phyloP scores from a whole-genome alignment of 2,113 vertebrate genomes.

The Hypocryptadius cinnamomeus region DNA sequence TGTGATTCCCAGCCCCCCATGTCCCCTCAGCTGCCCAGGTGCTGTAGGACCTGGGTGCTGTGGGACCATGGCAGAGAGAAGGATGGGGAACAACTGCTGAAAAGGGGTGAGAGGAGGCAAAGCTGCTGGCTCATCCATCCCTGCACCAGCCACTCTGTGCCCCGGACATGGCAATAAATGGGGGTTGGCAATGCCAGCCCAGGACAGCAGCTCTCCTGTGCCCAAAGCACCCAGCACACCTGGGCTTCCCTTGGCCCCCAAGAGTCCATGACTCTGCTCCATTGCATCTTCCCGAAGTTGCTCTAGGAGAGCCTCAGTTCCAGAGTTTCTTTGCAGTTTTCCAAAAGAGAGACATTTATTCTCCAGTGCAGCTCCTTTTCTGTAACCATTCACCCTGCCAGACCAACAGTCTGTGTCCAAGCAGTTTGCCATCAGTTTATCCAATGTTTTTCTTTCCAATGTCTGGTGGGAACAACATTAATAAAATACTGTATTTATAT shows the following conservation, averaged over 20 bases:
- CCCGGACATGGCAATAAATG: background rate
- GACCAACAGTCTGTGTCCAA: background rate
- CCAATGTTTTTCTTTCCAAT: background rate
- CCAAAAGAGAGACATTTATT: background rate
- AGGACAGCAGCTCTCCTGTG: rapidly evolving
- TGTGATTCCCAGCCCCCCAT: background rate
- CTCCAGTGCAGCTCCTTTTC: background rate
- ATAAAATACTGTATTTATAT: background rate
- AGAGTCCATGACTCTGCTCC: rapidly evolving
- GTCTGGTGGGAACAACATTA: background rate
- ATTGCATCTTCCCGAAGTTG: background rate
- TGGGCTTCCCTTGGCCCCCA: rapidly evolving
- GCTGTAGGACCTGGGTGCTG: background rate
- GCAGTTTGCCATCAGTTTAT: background rate
- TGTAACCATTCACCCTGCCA: background rate
- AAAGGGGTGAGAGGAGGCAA: background rate
- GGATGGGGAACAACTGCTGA: background rate
- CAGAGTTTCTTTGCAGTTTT: background rate
- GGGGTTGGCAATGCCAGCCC: background rate
- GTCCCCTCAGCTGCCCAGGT: rapidly evolving
- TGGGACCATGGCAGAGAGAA: background rate
- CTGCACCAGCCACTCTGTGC: background rate
- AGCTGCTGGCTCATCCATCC: background rate
- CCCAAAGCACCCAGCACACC: background rate
- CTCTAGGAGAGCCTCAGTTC: background rate